Base-by-base conservation (phyloP, 1,140 invertebrate species). In the Metaphire vulgaris region DNA sequence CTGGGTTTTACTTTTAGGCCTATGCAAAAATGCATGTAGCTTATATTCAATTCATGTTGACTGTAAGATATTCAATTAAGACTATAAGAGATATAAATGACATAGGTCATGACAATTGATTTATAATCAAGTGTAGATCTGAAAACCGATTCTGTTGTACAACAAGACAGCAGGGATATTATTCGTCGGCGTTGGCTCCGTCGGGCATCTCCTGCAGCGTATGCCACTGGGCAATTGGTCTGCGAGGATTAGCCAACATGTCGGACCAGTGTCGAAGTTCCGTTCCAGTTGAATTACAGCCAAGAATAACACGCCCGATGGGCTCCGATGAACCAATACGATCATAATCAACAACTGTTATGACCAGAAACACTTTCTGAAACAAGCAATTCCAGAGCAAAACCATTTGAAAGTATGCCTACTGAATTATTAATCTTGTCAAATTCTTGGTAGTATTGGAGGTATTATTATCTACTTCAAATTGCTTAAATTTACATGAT, bases 341-440 rank as follows among this genome's bases (percentile, higher is more conserved):
- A 90, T 99, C 98, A 88, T 99, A 99, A 88, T 99, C 98, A 85
- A 99, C 97, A 80, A 99, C 97, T 72, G 97, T 99, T 81, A 99
- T 93, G 83, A 95, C 91, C 88, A 99, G 89, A 88, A 96, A 93
- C 80, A 99, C 97, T 95, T 99, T 99, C 96, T 99, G 90, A 71
- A 71, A 33, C n/a, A n/a, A n/a, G n/a, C n/a, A n/a, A n/a, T n/a
- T n/a, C n/a, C n/a, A n/a, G n/a, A n/a, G n/a, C n/a, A n/a, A n/a
- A n/a, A n/a, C n/a, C n/a, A n/a, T n/a, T n/a, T n/a, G n/a, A n/a
- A n/a, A n/a, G n/a, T n/a, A n/a, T n/a, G n/a, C n/a, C n/a, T n/a
- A n/a, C n/a, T n/a, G n/a, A n/a, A n/a, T n/a, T n/a, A n/a, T n/a
- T n/a, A n/a, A n/a, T n/a, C n/a, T n/a, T n/a, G n/a, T n/a, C n/a